Evolutionary conservation across 2,113 vertebrate species (phyloP), one percentile per base, ranked within the genome.

Genomic region (Microtus ochrogaster): DNA sequence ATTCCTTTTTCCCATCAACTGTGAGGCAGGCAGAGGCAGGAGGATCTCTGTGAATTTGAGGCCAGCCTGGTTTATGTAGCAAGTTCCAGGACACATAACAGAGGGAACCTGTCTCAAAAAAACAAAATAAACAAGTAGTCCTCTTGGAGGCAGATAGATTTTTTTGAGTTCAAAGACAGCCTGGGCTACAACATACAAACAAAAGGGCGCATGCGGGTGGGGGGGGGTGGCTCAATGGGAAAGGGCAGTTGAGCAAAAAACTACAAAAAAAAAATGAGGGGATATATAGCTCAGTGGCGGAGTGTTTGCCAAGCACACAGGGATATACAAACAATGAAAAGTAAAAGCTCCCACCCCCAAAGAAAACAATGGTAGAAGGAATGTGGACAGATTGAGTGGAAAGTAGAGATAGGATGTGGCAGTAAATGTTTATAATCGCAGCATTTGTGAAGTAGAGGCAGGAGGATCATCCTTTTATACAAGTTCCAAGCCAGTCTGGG

Each of bases 311-410:
- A n/a, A 55, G 72, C 90, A 77, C 39, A 16, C 28, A 87, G 55
- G 82, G 55, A 63, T 13, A 61, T 26, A 81, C 30, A 94, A 74
- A 81, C 49, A 94, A 89, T 58, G 41, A 73, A 17, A 44, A 90
- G 3, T 30, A 72, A 94, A 92, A 91, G 41, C 58, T 58, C 58
- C 58, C 58, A 58, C 81, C 36, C n/a, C 63, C 26, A 90, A 87
- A 66, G 33, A 90, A 94, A 90, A 90, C 16, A 95, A 79, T 7
- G 10, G 30, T 17, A 94, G 6, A 74, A 78, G 63, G 39, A 94
- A 95, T 70, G 12, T 78, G 49, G 33, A 30, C 33, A 82, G 66
- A 28, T 44, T 77, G 76, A 85, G 26, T 92, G 66, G 55, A 81
- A 95, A 52, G 36, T 52, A 72, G 61, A 72, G 9, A 33, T 10